phyloP scores from a whole-genome alignment of 2,797 vertebrate species.

The Eutrigla gurnardus region DNA sequence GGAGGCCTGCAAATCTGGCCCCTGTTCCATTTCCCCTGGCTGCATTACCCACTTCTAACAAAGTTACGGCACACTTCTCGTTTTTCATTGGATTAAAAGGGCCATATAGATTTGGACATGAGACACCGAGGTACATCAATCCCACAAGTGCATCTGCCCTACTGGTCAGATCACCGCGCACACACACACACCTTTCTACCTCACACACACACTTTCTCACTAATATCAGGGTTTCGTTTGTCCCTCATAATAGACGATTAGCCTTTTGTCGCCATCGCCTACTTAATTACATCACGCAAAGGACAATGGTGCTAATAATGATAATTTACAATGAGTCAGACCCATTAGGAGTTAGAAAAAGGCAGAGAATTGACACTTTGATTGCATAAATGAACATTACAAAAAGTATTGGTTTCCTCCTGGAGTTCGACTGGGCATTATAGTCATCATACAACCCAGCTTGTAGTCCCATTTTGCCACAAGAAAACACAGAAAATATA shows the following conservation, averaged over 20 bases:
- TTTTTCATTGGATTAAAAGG: slow-evolving; percentile 85
- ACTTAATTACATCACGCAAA: slow-evolving; percentile 66
- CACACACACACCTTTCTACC: slow-evolving; percentile 8
- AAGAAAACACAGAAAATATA: no score
- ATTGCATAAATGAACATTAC: background rate
- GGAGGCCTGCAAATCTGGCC: slow-evolving; percentile 74
- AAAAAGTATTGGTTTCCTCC: slow-evolving; percentile 15
- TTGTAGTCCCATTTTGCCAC: no score
- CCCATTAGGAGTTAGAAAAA: slow-evolving; percentile 45
- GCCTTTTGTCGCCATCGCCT: slow-evolving; percentile 40
- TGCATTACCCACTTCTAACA: slow-evolving; percentile 82
- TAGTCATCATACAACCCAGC: background rate
- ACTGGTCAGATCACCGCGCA: slow-evolving; percentile 16
- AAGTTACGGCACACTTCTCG: slow-evolving; percentile 84
- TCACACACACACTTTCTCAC: slow-evolving; percentile 6
- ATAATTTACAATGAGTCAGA: slow-evolving; percentile 53
- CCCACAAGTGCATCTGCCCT: slow-evolving; percentile 62
- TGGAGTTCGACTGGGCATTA: background rate
- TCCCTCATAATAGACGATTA: slow-evolving; percentile 52
- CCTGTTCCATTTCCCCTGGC: slow-evolving; percentile 78
- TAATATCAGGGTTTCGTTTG: slow-evolving; percentile 36
- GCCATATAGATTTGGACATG: slow-evolving; percentile 77
- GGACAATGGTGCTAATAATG: slow-evolving; percentile 38
- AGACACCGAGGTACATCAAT: slow-evolving; percentile 67
- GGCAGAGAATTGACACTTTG: slow-evolving; percentile 25